Evolutionary conservation across 2,888 invertebrate species (phyloP).

Genomic region (Apodemia hepburni): DNA sequence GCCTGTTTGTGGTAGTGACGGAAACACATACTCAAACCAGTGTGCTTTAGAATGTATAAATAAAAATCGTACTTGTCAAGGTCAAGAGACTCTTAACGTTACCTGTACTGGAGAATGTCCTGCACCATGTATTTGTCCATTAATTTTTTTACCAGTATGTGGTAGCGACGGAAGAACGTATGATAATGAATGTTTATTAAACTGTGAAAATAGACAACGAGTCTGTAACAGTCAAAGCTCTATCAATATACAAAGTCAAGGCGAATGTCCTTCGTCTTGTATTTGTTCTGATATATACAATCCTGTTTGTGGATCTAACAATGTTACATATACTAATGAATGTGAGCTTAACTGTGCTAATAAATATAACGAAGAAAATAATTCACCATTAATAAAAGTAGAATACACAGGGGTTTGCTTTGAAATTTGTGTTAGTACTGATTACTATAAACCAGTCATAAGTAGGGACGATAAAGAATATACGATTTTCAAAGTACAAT

Average conservation of each 20-base stretch:
- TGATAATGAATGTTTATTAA: conserved; percentile 28
- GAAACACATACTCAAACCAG: conserved; percentile 25
- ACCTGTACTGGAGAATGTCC: not conserved
- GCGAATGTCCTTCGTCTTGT: conserved; percentile 19
- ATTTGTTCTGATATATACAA: not conserved
- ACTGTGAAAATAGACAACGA: conserved; percentile 35
- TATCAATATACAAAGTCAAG: conserved; percentile 19
- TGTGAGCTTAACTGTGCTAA: conserved; percentile 20
- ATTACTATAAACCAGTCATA: not conserved
- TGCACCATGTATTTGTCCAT: conserved; percentile 26
- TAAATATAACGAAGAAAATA: conserved; percentile 14
- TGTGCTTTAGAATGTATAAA: conserved; percentile 15
- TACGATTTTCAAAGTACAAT: not conserved
- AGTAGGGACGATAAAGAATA: not conserved
- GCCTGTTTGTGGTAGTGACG: conserved; percentile 31
- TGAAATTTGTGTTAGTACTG: conserved; percentile 32
- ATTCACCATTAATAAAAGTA: not conserved
- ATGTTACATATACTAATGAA: not conserved
- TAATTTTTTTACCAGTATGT: conserved; percentile 27
- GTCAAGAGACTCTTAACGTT: not conserved
- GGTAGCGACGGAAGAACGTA: conserved; percentile 31
- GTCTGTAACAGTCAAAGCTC: conserved; percentile 4
- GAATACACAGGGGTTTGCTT: conserved; percentile 15
- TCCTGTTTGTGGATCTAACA: not conserved
- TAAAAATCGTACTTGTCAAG: conserved; percentile 3